Conservation (phyloP, 2,888 invertebrate species). For the Macaria liturata region DNA sequence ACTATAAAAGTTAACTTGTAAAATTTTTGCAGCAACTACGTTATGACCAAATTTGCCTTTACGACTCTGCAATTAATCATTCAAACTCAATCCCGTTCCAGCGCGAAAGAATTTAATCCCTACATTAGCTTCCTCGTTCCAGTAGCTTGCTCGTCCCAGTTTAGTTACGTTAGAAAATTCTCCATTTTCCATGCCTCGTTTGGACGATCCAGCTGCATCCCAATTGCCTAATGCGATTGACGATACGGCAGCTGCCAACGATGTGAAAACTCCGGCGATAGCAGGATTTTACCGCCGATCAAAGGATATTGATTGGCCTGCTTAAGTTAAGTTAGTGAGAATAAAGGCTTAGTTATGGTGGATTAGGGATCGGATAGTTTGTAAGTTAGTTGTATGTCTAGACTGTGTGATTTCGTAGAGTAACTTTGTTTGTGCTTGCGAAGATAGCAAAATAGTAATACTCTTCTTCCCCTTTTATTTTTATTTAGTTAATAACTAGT, state of each 20-base stretch:
- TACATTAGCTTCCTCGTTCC: slow-evolving; percentile 50
- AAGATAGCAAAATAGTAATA: no score
- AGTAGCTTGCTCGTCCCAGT: slow-evolving; percentile 1
- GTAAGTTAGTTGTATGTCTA: not conserved
- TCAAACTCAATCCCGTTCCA: slow-evolving; percentile 41
- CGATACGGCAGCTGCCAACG: slow-evolving; percentile 67
- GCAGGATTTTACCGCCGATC: slow-evolving; percentile 55
- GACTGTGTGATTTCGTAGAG: not conserved
- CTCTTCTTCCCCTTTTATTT: no score
- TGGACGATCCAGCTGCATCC: slow-evolving; percentile 44
- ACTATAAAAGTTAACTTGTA: no score
- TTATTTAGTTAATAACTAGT: no score
- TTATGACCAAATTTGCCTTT: no score
- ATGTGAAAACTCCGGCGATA: slow-evolving; percentile 70
- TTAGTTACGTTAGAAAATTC: no score
- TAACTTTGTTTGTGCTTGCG: no score
- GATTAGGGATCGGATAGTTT: not conserved
- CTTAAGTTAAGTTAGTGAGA: slow-evolving; percentile 21
- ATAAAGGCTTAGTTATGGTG: not conserved
- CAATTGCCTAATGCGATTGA: slow-evolving; percentile 79
- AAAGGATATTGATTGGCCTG: slow-evolving; percentile 56
- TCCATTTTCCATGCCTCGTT: slow-evolving; percentile 33
- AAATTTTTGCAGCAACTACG: no score
- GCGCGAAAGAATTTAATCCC: slow-evolving; percentile 63
- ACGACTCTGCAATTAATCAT: not conserved